Evolutionary conservation across 2,113 vertebrate species (phyloP).

Genomic region (Centropus unirufus): DNA sequence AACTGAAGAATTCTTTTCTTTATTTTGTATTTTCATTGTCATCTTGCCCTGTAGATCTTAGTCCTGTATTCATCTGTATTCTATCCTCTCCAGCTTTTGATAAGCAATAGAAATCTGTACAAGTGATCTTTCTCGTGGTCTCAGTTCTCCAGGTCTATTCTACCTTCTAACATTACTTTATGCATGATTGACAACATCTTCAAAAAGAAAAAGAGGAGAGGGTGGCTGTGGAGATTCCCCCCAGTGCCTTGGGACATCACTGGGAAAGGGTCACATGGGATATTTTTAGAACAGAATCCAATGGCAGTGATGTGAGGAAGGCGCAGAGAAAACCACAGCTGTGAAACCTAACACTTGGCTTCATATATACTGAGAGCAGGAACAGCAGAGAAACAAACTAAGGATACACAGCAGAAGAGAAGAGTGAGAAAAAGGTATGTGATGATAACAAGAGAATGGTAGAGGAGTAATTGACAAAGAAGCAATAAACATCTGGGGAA

Average conservation of each 20-base stretch:
- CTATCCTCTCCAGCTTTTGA: not conserved
- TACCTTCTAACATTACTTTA: constrained; percentile 3
- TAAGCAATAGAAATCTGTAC: not conserved
- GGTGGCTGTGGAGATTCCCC: not conserved
- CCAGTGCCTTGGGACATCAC: constrained; percentile 10
- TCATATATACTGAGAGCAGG: not conserved
- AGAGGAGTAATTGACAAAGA: not conserved
- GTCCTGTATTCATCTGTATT: not conserved
- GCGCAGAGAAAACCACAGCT: constrained; percentile 58
- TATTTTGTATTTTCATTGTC: not conserved
- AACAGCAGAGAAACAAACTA: constrained; percentile 25
- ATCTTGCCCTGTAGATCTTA: not conserved
- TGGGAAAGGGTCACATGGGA: constrained; percentile 35
- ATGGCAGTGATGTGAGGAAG: constrained; percentile 63
- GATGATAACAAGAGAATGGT: not conserved
- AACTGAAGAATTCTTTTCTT: not conserved
- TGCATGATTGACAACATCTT: not conserved
- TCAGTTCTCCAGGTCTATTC: not conserved
- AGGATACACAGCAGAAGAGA: not conserved
- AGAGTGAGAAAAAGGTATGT: not conserved
- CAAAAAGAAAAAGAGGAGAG: not conserved
- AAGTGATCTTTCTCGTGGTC: not conserved
- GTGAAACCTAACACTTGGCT: constrained; percentile 72
- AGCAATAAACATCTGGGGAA: not conserved
- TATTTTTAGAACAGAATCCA: constrained; percentile 82